Evolutionary conservation across 1,140 invertebrate genomes (phyloP).

Genomic region (Conopomorpha cramerella): DNA sequence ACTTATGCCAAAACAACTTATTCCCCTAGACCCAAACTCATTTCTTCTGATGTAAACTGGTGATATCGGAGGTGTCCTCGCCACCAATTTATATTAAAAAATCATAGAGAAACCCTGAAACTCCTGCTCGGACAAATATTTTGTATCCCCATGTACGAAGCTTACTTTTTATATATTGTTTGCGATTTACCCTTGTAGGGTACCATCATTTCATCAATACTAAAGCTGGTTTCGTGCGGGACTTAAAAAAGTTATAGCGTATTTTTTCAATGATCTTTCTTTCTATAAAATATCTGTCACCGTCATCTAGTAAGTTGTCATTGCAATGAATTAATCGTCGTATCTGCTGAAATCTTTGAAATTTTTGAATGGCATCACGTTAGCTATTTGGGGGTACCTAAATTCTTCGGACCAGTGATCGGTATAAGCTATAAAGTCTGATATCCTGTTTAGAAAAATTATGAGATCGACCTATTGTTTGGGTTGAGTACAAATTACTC

Average conservation of each 20-base stretch:
- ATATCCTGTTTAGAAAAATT: too few relatives aligned
- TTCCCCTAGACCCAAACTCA: conserved; percentile 10
- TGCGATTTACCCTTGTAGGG: conserved; percentile 43
- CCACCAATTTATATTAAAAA: conserved; percentile 31
- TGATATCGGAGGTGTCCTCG: conserved; percentile 12
- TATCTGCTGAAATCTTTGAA: conserved; percentile 20
- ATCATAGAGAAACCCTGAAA: conserved; percentile 33
- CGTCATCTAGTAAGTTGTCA: conserved; percentile 14
- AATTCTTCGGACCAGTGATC: too few relatives aligned
- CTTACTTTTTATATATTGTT: conserved; percentile 13
- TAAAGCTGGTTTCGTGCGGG: conserved; percentile 18
- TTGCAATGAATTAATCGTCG: conserved; percentile 20
- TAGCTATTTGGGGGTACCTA: conserved; percentile 15
- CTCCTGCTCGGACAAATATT: conserved; percentile 26
- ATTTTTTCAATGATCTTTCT: conserved; percentile 20
- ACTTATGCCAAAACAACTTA: conserved; percentile 13
- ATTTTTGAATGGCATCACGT: conserved; percentile 22
- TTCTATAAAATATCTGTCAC: conserved; percentile 27
- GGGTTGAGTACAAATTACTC: too few relatives aligned
- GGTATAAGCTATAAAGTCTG: too few relatives aligned
- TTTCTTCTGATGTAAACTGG: conserved; percentile 9
- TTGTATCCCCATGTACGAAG: conserved; percentile 23
- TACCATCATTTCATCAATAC: conserved; percentile 48
- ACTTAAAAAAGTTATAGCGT: conserved; percentile 20
- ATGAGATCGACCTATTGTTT: too few relatives aligned